Base-by-base conservation (phyloP, 1,140 invertebrate species). In the Drosophila lacertosa region DNA sequence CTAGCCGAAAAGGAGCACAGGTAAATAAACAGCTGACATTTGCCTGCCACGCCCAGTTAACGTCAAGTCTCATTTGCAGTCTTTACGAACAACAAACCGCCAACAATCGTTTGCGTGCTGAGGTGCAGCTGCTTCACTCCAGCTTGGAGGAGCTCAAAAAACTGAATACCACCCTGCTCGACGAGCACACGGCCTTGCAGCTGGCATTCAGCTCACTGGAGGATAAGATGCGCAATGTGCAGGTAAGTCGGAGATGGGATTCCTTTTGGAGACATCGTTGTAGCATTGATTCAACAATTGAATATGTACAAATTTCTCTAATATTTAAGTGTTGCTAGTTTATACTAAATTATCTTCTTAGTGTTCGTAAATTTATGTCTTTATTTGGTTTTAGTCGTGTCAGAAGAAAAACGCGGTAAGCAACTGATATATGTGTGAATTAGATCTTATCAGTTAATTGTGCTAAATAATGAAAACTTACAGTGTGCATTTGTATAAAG, bases 131-230 rank as follows among this genome's bases (percentile, higher is more conserved):
- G 92, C 79, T 92, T 35, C 91, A 91, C 60, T 89, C 92, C 35
- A 94, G 92, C 63, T 94, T 94, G 82, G 93, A 94, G 65, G 95
- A 98, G 90, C 91, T 97, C 13, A 94, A 97, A 91, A 94, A 94
- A 63, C 92, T 97, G 3, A 98, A 97, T 92, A 95, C 98, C 93
- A 95, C 97, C 68, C 91, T 99, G 37, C 94, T 96, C 90, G 98
- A 99, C 93, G 98, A 99, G 92, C 96, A 99, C 91, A 96, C 98
- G 91, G 97, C 98, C 3, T 92, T 98, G 53, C 97, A 98, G 89
- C 93, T 99, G 74, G 96, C 97, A 11, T 98, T 96, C 92, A 95
- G 95, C 69, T 94, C 96, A 42, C 92, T 98, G 22, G 97, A 99
- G 92, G 96, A 98, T 53, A 98, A 98, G 92, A 93, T 97, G 83